These are phyloP conservation scores for Drosophila ustulata DNA, from an alignment of 2,888 invertebrate species.

Conservation along the genomic window DNA sequence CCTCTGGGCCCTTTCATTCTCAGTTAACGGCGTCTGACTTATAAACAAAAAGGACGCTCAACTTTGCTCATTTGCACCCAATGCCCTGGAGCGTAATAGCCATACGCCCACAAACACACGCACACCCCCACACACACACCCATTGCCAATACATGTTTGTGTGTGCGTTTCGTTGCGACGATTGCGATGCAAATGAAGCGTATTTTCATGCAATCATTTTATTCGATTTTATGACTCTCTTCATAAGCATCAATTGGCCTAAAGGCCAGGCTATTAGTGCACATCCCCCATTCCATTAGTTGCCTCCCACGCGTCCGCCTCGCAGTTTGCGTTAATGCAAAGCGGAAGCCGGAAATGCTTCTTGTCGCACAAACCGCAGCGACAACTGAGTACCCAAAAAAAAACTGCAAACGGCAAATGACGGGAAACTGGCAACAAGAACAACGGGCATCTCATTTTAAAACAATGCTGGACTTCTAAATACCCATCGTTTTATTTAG, in stretches of 20 bases:
- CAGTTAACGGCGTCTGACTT: conserved; percentile 51
- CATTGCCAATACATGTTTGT: neutral
- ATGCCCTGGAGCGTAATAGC: conserved; percentile 54
- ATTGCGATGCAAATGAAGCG: conserved; percentile 66
- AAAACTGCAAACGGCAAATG: conserved; percentile 57
- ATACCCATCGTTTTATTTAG: conserved; percentile 9
- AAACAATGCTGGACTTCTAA: neutral
- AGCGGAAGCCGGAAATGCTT: conserved; percentile 72
- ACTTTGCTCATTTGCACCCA: conserved; percentile 72
- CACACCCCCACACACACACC: neutral
- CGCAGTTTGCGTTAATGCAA: conserved; percentile 47
- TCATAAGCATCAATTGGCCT: conserved; percentile 19
- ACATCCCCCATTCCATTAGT: neutral
- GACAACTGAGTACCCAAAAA: conserved; percentile 45
- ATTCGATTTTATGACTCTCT: conserved; percentile 24
- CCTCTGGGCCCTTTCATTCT: conserved; percentile 34
- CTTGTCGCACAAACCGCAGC: conserved; percentile 49
- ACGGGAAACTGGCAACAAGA: conserved; percentile 29
- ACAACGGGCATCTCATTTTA: neutral
- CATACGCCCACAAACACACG: neutral
- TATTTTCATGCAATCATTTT: conserved; percentile 43
- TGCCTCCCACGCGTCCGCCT: neutral
- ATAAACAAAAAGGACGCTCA: conserved; percentile 58
- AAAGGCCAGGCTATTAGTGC: conserved; percentile 2
- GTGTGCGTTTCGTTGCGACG: conserved; percentile 26